phyloP scores from a whole-genome alignment of 2,888 invertebrate genomes.

The Pollenia angustigena region DNA sequence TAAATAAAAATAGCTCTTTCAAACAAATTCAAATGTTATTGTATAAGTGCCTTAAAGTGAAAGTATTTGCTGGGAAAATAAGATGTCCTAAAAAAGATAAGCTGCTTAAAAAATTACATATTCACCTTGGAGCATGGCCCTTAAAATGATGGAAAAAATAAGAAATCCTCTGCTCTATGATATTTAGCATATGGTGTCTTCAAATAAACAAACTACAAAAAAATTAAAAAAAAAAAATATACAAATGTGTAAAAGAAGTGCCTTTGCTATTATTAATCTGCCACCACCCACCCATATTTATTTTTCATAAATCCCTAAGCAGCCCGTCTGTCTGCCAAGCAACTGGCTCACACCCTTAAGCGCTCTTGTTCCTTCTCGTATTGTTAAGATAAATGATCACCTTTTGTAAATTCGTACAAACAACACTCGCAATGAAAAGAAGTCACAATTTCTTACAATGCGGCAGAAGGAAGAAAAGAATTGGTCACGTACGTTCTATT shows the following conservation, averaged over 20 bases:
- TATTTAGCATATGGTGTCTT: constrained; percentile 72
- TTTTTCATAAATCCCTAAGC: constrained; percentile 65
- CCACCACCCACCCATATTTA: constrained; percentile 36
- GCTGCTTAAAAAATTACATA: constrained; percentile 74
- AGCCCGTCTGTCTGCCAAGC: constrained; percentile 31
- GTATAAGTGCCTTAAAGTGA: neutral
- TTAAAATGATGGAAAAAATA: constrained; percentile 42
- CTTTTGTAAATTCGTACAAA: constrained; percentile 65
- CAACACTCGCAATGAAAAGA: constrained; percentile 47
- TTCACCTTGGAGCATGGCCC: constrained; percentile 68
- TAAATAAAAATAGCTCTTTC: neutral
- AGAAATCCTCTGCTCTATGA: constrained; percentile 51
- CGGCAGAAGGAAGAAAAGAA: constrained; percentile 73
- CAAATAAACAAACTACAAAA: constrained; percentile 51
- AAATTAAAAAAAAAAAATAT: constrained; percentile 19
- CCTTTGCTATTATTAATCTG: constrained; percentile 42
- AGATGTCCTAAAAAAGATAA: constrained; percentile 74
- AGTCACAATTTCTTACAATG: constrained; percentile 76
- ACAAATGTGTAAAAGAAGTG: constrained; percentile 33
- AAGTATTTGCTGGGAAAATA: constrained; percentile 34
- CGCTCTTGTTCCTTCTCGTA: constrained; percentile 54
- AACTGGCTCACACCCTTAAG: constrained; percentile 70
- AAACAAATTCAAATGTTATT: neutral
- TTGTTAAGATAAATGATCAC: constrained; percentile 83
- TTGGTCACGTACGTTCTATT: constrained; percentile 83